Percentiles rank a stretch among this genome's conserved stretches.
Conservation (phyloP, 1,140 invertebrate genomes). For the Olivierus martensii region DNA sequence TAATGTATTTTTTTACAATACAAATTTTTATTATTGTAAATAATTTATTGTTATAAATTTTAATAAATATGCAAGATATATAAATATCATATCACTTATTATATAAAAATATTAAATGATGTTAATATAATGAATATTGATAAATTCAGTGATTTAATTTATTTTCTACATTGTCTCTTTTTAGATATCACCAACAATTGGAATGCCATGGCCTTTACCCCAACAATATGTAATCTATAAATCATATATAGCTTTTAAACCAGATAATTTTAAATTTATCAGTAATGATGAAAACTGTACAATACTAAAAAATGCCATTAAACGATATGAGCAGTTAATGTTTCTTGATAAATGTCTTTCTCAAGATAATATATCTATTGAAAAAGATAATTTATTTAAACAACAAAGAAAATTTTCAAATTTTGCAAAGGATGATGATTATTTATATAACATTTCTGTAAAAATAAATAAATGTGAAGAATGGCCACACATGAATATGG, state of each 20-base stretch:
- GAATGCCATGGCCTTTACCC: constrained; percentile 26
- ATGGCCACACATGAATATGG: constrained; percentile 46
- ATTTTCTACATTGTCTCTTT: too few species aligned
- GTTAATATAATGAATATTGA: too few species aligned
- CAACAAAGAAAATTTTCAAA: constrained; percentile 7
- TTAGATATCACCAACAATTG: constrained; percentile 10
- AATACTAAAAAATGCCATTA: constrained; percentile 36
- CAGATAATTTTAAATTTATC: constrained; percentile 20
- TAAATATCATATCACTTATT: too few species aligned
- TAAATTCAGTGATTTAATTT: too few species aligned
- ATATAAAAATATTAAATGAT: too few species aligned
- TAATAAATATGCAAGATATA: too few species aligned
- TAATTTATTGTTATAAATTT: too few species aligned
- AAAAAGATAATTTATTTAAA: constrained; percentile 5
- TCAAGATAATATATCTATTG: not conserved
- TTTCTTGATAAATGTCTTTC: constrained; percentile 13
- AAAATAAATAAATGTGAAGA: constrained; percentile 35
- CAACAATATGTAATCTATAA: constrained; percentile 13
- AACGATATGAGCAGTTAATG: constrained; percentile 26
- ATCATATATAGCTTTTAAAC: constrained; percentile 17
- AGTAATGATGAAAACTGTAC: constrained; percentile 34
- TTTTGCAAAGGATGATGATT: constrained; percentile 18
- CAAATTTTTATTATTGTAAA: too few species aligned
- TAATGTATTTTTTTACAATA: too few species aligned
- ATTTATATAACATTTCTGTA: constrained; percentile 25